Evolutionary conservation across 2,113 vertebrate species (phyloP), one percentile per base, ranked within the genome.

Genomic region (Electrona antarctica): DNA sequence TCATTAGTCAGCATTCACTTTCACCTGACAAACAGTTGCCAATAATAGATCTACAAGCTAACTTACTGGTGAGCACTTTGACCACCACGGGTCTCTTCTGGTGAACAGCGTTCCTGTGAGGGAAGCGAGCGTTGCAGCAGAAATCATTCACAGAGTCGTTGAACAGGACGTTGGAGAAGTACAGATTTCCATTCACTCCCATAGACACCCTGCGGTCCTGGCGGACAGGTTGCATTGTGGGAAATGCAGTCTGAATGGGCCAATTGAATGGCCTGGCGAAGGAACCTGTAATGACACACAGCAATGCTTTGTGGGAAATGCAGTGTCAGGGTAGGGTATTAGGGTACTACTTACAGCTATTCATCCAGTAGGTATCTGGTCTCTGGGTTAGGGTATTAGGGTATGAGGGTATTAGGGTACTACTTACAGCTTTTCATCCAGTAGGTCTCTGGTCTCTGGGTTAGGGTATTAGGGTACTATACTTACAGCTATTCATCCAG

Each of bases 341-440:
- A 4, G 33, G 33, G 33, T 41, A 41, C 3, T 41, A 68, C 92
- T 91, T 81, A 98, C 98, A 96, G 93, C 96, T 98, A 89, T 96
- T 95, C 96, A 99, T 97, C 98, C 97, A 99, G 93, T 97, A 97
- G 87, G 96, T 98, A 85, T 95, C 95, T 0, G 98, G 98, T 72
- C 93, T 93, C 0, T 97, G 98, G 0, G 98, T n/a, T n/a, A n/a
- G n/a, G n/a, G n/a, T n/a, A n/a, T n/a, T n/a, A n/a, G 21, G 21
- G 21, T n/a, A n/a, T 41, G 2, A 33, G 29, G 29, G 33, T 41
- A 41, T 41, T 41, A 4, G 33, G 33, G 33, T 41, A 41, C 3
- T 41, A 68, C 92, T 91, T 81, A 98, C 98, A 96, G 93, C 96
- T 98, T 89, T 96, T 95, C 96, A 99, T 97, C 98, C 97, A 99